Evolutionary conservation across 1,140 invertebrate genomes (phyloP).

Genomic region (Aradophagus sp.): DNA sequence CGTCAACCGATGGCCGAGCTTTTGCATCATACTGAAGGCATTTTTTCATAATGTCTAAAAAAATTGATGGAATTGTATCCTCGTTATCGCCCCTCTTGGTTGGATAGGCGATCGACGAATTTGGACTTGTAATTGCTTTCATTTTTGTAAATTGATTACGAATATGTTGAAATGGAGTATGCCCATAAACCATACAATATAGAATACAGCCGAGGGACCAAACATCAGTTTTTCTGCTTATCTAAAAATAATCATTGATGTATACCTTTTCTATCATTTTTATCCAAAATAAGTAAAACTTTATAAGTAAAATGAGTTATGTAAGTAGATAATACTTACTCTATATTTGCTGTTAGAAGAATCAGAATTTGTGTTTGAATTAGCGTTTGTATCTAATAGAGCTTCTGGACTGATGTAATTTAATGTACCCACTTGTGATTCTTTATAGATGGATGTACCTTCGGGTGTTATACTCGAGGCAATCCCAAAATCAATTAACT

Average conservation of each 20-base stretch:
- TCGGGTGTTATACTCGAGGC: no score
- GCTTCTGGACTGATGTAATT: no score
- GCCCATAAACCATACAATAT: conserved; percentile 92
- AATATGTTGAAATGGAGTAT: conserved; percentile 93
- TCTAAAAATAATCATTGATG: conserved; percentile 80
- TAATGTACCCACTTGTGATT: no score
- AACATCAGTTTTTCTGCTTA: conserved; percentile 94
- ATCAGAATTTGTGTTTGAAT: conserved; percentile 64
- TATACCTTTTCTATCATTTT: no score
- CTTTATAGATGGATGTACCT: no score
- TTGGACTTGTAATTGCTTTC: conserved; percentile 86
- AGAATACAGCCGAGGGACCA: conserved; percentile 98
- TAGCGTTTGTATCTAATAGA: conserved; percentile 77
- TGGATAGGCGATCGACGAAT: conserved; percentile 85
- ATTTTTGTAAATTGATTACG: conserved; percentile 85
- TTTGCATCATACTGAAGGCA: conserved; percentile 84
- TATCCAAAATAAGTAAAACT: conserved; percentile 7
- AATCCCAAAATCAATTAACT: conserved; percentile 99
- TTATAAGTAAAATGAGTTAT: neutral
- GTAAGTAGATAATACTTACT: conserved; percentile 34
- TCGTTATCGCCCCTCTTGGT: conserved; percentile 61
- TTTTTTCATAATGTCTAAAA: conserved; percentile 78
- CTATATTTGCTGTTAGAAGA: conserved; percentile 71
- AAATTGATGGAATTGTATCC: conserved; percentile 68
- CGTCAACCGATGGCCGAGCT: conserved; percentile 81